Base-by-base conservation (phyloP, 2,797 vertebrate genomes). In the Peromyscus attwateri region DNA sequence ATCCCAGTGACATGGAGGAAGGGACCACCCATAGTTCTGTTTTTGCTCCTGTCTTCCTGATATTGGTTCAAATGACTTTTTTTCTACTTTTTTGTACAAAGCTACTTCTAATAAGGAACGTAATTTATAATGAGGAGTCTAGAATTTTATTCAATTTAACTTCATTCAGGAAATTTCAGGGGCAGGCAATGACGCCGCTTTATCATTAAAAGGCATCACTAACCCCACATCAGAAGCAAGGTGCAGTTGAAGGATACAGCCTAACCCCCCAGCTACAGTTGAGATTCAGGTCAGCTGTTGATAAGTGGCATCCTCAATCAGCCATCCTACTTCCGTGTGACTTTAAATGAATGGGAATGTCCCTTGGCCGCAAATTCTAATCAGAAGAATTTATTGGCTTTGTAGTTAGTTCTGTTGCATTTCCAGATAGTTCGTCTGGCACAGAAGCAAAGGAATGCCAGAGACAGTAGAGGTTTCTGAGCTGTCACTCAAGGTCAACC, bases 401-500 rank as follows among this genome's bases (percentile, higher is more conserved):
- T 68, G 49, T 62, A 34, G 19, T 92, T 95, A 25, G 19, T 92
- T 96, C 4, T 10, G 1, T 40, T 62, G 76, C 85, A 57, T 93
- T 95, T 90, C 66, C 57, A 76, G 66, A 66, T 79, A 52, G 43
- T 60, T 90, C 70, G 43, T 64, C 46, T 83, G 68, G 75, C 70
- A 27, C 31, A 68, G 93, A 95, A 94, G 52, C 79, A 83, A 87
- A 94, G 68, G 90, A 92, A 95, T 95, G 95, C 93, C 66, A 95
- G 91, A 95, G 89, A 85, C 87, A 40, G 68, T 21, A 12, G 46
- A 81, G 64, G 84, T 92, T 91, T 84, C 84, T 97, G 95, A 94
- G 4, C 0, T 87, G 80, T 95, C 97, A 92, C 93, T 89, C 73
- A 64, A 55, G 94, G 92, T 43, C 93, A 87, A 40, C 29, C 25